Conservation (phyloP, 2,797 vertebrate genomes). For the Meriones psammophilus region DNA sequence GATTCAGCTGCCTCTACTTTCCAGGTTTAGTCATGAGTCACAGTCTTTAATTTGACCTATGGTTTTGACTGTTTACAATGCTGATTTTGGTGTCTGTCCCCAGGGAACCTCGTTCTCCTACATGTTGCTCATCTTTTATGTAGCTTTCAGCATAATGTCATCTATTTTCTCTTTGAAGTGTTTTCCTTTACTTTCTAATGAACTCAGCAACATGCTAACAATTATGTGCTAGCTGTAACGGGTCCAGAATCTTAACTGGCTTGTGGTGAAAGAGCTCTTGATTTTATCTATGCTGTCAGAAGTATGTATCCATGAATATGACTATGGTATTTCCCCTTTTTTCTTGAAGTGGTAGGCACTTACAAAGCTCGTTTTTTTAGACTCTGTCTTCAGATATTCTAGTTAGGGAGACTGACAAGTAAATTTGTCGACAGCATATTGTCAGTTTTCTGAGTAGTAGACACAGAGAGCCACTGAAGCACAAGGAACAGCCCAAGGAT, state of each 20-base stretch:
- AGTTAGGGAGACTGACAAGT: not conserved
- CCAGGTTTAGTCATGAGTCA: not conserved
- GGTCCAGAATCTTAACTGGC: conserved; percentile 13
- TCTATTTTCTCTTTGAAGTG: not conserved
- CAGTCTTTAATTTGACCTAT: not conserved
- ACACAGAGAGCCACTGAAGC: not conserved
- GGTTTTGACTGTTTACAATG: not conserved
- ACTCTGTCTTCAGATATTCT: conserved; percentile 21
- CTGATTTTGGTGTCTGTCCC: not conserved
- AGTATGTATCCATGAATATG: not conserved
- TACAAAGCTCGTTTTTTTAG: conserved; percentile 11
- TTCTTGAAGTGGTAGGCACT: conserved; percentile 53
- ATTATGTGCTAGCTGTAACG: not conserved
- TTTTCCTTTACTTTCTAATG: conserved; percentile 47
- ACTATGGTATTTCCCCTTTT: conserved; percentile 20
- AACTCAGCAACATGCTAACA: not conserved
- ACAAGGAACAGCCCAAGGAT: not conserved
- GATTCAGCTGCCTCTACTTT: not conserved
- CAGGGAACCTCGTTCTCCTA: not conserved
- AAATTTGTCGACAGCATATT: not conserved
- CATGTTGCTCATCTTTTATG: not conserved
- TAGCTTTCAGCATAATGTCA: not conserved
- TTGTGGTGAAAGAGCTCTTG: conserved; percentile 30
- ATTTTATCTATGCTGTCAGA: not conserved
- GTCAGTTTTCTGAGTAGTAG: not conserved